Percentiles rank a stretch among this genome's conserved stretches.
phyloP scores from a whole-genome alignment of 2,797 vertebrate genomes.

The Scomberomorus guttatus region DNA sequence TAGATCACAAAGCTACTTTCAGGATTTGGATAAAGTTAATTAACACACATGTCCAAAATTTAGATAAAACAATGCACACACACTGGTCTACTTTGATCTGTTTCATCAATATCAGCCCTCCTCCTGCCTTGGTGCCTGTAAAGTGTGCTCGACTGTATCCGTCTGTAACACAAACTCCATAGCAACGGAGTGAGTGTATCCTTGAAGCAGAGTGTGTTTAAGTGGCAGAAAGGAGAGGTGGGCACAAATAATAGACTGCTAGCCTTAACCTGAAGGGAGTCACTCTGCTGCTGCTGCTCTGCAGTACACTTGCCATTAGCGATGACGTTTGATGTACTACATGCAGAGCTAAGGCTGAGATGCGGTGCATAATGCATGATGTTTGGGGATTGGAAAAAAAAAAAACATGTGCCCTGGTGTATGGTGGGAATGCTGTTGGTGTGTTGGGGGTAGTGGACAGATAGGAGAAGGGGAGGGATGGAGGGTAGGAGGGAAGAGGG shows the following conservation, averaged over 20 bases:
- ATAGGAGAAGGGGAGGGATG: not conserved
- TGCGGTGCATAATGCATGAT: slow-evolving; percentile 65
- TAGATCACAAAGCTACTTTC: not conserved
- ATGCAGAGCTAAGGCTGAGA: slow-evolving; percentile 16
- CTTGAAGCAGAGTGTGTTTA: slow-evolving; percentile 59
- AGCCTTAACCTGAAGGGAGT: slow-evolving; percentile 52
- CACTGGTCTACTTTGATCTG: slow-evolving; percentile 11
- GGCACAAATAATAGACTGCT: slow-evolving; percentile 64
- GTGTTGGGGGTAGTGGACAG: not conserved
- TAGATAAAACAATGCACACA: not conserved
- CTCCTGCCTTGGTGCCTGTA: slow-evolving; percentile 10
- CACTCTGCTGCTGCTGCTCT: slow-evolving; percentile 41
- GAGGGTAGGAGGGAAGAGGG: not conserved
- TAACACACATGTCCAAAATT: not conserved
- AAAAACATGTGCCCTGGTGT: slow-evolving; percentile 19
- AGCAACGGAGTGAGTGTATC: slow-evolving; percentile 70
- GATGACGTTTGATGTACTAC: slow-evolving; percentile 43
- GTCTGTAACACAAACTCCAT: slow-evolving; percentile 60
- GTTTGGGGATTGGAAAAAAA: slow-evolving; percentile 41
- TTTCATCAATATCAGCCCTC: slow-evolving; percentile 30
- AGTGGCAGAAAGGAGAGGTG: slow-evolving; percentile 62
- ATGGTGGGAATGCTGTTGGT: not conserved
- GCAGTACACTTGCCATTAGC: slow-evolving; percentile 48
- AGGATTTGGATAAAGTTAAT: not conserved
- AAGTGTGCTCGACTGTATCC: slow-evolving; percentile 20